phyloP scores from a whole-genome alignment of 2,888 invertebrate genomes.

The Acleris holmiana region DNA sequence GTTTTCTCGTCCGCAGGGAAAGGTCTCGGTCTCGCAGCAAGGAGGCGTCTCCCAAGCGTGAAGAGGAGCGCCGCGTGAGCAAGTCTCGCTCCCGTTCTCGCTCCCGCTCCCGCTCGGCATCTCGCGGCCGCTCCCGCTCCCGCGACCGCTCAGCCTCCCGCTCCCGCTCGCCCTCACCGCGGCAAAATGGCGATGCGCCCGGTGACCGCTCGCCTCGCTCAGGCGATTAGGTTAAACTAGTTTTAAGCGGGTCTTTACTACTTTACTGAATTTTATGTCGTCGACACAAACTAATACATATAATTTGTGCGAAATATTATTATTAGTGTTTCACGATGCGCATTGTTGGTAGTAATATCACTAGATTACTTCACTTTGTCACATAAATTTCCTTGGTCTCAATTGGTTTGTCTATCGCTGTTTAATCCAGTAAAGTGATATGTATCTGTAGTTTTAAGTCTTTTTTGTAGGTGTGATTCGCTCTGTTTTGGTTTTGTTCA shows the following conservation, averaged over 20 bases:
- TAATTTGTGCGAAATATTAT: too few relatives aligned
- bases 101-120: constrained; percentile 54
- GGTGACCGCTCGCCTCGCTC: constrained; percentile 77
- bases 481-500: constrained; percentile 8
- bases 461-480: constrained; percentile 25
- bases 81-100: constrained; percentile 70
- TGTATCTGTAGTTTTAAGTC: constrained; percentile 12
- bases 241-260: constrained; percentile 21
- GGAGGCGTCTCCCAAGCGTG: constrained; percentile 77
- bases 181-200: constrained; percentile 68
- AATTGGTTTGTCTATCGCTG: not conserved
- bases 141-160: constrained; percentile 62
- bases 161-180: constrained; percentile 67
- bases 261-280: constrained; percentile 20
- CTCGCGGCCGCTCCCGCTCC: constrained; percentile 62
- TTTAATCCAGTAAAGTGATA: constrained; percentile 27
- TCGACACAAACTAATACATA: not conserved
- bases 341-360: too few relatives aligned
- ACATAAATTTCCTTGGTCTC: not conserved
- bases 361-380: too few relatives aligned
- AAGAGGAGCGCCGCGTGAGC: constrained; percentile 67
- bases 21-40: constrained; percentile 89
- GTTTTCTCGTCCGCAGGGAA: constrained; percentile 74
- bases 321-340: too few relatives aligned
- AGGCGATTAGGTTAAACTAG: constrained; percentile 59